A percentile compares a stretch with the other conserved stretches of the same genome.
Evolutionary conservation across 2,113 vertebrate species (phyloP).

Genomic region (Rattus rattus): DNA sequence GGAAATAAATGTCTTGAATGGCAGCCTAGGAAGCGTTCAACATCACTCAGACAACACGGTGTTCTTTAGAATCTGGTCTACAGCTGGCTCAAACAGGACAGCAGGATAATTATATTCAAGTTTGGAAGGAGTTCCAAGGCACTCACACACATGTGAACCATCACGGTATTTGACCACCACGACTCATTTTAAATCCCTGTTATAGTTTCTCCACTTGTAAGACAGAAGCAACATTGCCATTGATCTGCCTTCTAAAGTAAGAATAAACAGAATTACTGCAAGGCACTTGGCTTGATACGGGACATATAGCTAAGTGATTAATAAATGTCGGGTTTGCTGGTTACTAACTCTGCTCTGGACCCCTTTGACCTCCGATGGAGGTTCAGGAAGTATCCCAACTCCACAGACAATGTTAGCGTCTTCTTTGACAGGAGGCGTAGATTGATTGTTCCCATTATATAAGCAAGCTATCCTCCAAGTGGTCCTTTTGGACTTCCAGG

Average conservation of each 20-base stretch:
- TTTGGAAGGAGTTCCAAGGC: neutral
- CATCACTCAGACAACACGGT: neutral
- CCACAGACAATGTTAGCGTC: neutral
- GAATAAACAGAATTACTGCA: neutral
- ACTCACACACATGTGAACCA: neutral
- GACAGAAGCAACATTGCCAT: neutral
- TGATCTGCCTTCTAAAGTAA: neutral
- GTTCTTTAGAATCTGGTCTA: neutral
- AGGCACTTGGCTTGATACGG: neutral
- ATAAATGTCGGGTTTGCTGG: neutral
- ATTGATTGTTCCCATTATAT: neutral
- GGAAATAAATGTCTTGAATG: rapidly evolving
- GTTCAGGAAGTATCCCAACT: neutral
- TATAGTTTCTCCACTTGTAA: neutral
- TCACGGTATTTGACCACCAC: neutral
- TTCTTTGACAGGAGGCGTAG: neutral
- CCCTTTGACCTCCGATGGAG: neutral
- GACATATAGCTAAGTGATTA: neutral
- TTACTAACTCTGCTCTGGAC: neutral
- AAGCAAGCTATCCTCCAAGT: neutral
- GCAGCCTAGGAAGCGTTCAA: neutral
- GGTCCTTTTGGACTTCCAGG: neutral
- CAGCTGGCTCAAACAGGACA: neutral
- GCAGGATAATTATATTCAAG: neutral
- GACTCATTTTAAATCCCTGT: neutral